Evolutionary conservation across 2,888 invertebrate genomes (phyloP), one percentile per base, ranked within the genome.

Genomic region (Dendrolimus pini): DNA sequence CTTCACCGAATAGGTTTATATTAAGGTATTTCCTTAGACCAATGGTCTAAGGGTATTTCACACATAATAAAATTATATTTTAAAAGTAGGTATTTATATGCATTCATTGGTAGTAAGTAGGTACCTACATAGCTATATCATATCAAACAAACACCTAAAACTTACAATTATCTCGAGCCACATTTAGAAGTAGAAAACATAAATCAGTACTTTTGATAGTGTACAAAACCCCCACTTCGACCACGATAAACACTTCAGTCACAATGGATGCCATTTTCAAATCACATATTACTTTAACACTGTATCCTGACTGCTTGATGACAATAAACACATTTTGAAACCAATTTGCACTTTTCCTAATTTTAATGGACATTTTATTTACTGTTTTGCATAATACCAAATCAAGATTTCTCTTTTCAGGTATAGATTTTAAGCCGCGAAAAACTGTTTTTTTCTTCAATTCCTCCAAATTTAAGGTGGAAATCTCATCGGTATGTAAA

Each of bases 401-500:
- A 41, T 71, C 71, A 62, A 68, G 67, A 54, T 64, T 67, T 18
- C 66, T 65, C 57, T 66, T 69, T 41, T 52, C 13, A 53, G 12
- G 8, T n/a, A 55, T 55, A 52, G 47, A 47, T 10, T 10, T 12
- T 6, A 12, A 55, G 55, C 41, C 58, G 56, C 18, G 58, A 12
- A 30, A 54, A 9, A 14, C 10, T 52, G 41, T 54, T 30, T 6
- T 30, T 30, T 30, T 30, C 41, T 56, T 41, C 54, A 56, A 58
- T 57, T 47, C 47, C 54, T 7, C 66, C 56, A 55, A 65, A 69
- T 61, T 69, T 70, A 52, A 68, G 58, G 74, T 63, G n/a, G 75
- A 65, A 56, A 72, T 71, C 63, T 82, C 78, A 59, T 85, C 82
- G 12, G 75, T 78, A 63, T 89, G 87, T 54, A 89, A 69, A 14